Conservation (phyloP, 37 sponge, comb jelly and placozoan genomes). For the Spongilla lacustris region DNA sequence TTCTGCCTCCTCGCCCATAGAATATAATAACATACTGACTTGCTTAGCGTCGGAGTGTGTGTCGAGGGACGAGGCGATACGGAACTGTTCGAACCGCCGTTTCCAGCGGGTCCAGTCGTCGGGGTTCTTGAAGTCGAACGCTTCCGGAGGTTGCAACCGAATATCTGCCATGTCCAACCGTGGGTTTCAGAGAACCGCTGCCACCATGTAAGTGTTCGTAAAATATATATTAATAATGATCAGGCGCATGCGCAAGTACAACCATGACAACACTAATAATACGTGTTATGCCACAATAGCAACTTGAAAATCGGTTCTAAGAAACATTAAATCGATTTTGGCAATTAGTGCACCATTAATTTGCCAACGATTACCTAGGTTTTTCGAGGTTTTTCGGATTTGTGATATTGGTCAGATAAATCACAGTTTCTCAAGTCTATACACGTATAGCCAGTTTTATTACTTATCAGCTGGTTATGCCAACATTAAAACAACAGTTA, state of each 20-base stretch:
- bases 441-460: too few relatives aligned
- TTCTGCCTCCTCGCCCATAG: slow-evolving; percentile 35
- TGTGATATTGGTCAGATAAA: too few relatives aligned
- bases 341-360: too few relatives aligned
- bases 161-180: slow-evolving; percentile 11
- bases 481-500: too few relatives aligned
- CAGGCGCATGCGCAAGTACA: slow-evolving; percentile 21
- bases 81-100: slow-evolving; percentile 23
- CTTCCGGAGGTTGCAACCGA: slow-evolving; percentile 13
- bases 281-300: not conserved
- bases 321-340: too few relatives aligned
- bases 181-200: slow-evolving; percentile 11
- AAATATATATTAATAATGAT: not conserved
- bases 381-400: too few relatives aligned
- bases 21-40: slow-evolving; percentile 35
- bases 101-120: slow-evolving; percentile 32
- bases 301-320: too few relatives aligned
- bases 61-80: slow-evolving; percentile 10
- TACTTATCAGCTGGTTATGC: too few relatives aligned
- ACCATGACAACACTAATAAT: not conserved
- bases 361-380: too few relatives aligned
- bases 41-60: not conserved
- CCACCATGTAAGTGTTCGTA: slow-evolving; percentile 24
- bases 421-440: too few relatives aligned
- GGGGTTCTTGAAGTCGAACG: slow-evolving; percentile 22